Evolutionary conservation across 2,113 vertebrate genomes (phyloP), one percentile per base, ranked within the genome.

Genomic region (Osmerus mordax): DNA sequence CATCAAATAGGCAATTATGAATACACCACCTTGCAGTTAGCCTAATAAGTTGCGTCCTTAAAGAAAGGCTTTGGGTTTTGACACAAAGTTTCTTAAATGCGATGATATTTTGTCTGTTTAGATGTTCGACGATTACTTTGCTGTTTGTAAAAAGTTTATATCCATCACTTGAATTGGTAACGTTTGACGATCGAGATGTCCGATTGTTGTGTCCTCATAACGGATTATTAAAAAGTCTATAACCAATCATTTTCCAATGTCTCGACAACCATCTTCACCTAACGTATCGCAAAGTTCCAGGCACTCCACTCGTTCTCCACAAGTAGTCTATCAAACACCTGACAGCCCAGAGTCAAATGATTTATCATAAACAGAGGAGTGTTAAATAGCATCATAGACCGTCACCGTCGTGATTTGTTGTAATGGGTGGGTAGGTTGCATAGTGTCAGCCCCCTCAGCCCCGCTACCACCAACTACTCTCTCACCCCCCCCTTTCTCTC

Each of bases 321-420:
- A 61, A 51, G 60, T 25, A 61, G 41, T 47, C 41, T 47, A 47
- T 47, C 41, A 47, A 47, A 47, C 41, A 47, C 41, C 41, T 47
- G 41, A 9, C 9, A 47, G 41, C 65, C 66, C 62, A 12, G 67
- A 53, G 28, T 61, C 63, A 60, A 77, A 47, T 72, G 53, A 76
- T 70, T 72, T 75, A 19, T 67, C 54, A 54, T 60, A 59, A 64
- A 64, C 68, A 19, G 32, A 60, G 32, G 29, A 59, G 59, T 54
- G 68, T 25, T 70, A 78, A 76, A 80, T 69, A 84, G 81, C 88
- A 89, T 86, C 82, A 68, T 66, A 19, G 53, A 65, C 64, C 73
- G 67, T 71, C 79, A 66, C 51, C 60, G 67, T 16, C 54, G 63
- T 56, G 62, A 63, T 82, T 63, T 71, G 71, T 72, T 69, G 74